A percentile compares a stretch with the other conserved stretches of the same genome.
Conservation (phyloP, 2,113 vertebrate species). For the Brachyhypopomus occidentalis region DNA sequence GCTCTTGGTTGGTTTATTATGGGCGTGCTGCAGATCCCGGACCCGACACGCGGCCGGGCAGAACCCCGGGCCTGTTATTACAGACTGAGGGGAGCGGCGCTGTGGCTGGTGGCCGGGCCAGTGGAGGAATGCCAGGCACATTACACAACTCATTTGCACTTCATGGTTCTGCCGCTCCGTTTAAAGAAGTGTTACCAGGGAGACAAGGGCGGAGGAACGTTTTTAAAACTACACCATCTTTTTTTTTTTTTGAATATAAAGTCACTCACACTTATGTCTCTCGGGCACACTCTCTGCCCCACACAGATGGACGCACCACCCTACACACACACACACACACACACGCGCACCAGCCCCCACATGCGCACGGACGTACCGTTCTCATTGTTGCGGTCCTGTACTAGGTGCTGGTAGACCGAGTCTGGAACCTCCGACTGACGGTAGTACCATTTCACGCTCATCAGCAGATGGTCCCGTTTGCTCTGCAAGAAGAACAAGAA, state of each 20-base stretch:
- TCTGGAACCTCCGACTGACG: conserved; percentile 99
- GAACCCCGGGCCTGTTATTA: conserved; percentile 54
- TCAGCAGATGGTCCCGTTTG: conserved; percentile 99
- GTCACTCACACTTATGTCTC: conserved; percentile 56
- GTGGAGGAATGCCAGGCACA: conserved; percentile 58
- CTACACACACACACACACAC: no score
- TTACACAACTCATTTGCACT: conserved; percentile 74
- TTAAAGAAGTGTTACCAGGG: conserved; percentile 68
- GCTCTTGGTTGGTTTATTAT: conserved; percentile 43
- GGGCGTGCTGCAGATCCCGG: conserved; percentile 35
- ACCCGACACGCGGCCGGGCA: conserved; percentile 9
- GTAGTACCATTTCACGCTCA: conserved; percentile 99
- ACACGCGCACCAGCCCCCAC: conserved; percentile 24
- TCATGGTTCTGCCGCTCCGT: conserved; percentile 64
- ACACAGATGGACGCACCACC: no score
- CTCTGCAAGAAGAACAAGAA: conserved; percentile 81
- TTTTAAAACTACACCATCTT: no score
- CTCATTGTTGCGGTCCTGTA: conserved; percentile 98
- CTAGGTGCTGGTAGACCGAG: conserved; percentile 99
- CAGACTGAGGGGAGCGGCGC: conserved; percentile 36
- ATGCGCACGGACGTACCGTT: conserved; percentile 91
- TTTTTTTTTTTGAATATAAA: no score
- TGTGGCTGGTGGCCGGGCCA: conserved; percentile 45
- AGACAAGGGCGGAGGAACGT: no score
- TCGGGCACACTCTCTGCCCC: no score